phyloP scores from a whole-genome alignment of 2,888 invertebrate genomes.

The Drosophila vallismaia region DNA sequence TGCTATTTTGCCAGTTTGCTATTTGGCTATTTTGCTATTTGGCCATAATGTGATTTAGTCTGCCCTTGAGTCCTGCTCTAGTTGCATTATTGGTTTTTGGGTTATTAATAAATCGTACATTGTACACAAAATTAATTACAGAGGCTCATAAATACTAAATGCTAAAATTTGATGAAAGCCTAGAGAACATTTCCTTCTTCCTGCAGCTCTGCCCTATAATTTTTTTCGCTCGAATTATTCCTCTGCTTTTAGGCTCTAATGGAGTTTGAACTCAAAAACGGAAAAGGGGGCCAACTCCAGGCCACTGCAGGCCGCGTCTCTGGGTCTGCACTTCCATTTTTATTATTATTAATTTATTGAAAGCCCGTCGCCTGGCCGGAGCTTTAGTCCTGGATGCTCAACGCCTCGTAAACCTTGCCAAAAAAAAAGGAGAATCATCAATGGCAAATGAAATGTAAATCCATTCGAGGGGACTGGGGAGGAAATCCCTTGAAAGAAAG shows the following conservation, averaged over 20 bases:
- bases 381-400: conserved; percentile 37
- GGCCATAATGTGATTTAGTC: conserved; percentile 22
- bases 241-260: conserved; percentile 51
- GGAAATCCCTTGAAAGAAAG: conserved; percentile 47
- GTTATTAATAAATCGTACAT: background rate
- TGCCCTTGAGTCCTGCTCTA: conserved; percentile 17
- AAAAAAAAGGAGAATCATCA: conserved; percentile 59
- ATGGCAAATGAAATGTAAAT: conserved; percentile 73
- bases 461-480: conserved; percentile 38
- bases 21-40: conserved; percentile 18
- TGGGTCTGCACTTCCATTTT: conserved; percentile 14
- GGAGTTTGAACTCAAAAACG: conserved; percentile 55
- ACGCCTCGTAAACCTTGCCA: conserved; percentile 70
- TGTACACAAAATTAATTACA: background rate
- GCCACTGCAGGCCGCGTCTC: conserved; percentile 33
- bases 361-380: conserved; percentile 49
- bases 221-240: conserved; percentile 23
- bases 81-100: conserved; percentile 17
- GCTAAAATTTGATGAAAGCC: background rate
- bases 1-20: conserved; percentile 21
- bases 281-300: conserved; percentile 34
- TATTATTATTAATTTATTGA: conserved; percentile 75
- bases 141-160: background rate
- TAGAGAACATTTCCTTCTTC: background rate
- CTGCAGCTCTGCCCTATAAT: too few relatives aligned